Percentiles rank a stretch among this genome's conserved stretches.
Evolutionary conservation across 2,797 vertebrate species (phyloP).

Genomic region (Poecilia wingei): DNA sequence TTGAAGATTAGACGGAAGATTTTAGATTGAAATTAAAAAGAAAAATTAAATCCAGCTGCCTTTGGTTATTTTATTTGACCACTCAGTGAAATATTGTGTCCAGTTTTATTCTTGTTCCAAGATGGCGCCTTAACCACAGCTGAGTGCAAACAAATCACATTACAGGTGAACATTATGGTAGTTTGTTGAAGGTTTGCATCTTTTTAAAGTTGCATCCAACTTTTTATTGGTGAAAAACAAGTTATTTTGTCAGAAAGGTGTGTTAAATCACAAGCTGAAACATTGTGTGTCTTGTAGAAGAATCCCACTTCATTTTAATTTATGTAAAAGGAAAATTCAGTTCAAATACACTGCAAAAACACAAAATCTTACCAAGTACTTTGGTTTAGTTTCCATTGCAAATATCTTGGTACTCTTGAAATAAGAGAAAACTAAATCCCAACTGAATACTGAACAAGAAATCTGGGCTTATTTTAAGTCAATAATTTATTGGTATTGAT

Average conservation of each 20-base stretch:
- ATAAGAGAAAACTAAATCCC: no score
- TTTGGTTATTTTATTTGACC: not conserved
- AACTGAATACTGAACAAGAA: no score
- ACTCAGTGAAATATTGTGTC: not conserved
- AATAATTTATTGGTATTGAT: no score
- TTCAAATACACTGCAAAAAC: not conserved
- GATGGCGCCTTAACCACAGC: not conserved
- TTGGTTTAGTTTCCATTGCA: no score
- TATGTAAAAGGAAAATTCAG: not conserved
- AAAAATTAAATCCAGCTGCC: not conserved
- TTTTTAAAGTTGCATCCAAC: not conserved
- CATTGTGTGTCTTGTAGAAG: not conserved
- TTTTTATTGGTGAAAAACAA: not conserved
- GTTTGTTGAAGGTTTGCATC: not conserved
- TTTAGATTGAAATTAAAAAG: not conserved
- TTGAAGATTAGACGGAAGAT: not conserved
- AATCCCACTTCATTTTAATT: not conserved
- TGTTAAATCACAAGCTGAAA: not conserved
- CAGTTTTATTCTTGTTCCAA: not conserved
- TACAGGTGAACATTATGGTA: not conserved
- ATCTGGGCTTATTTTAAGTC: no score
- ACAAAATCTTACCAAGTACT: no score
- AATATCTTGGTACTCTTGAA: no score
- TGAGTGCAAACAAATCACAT: not conserved
- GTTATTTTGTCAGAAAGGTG: not conserved